Conservation (phyloP, 2,797 vertebrate genomes). For the Malurus splendens region DNA sequence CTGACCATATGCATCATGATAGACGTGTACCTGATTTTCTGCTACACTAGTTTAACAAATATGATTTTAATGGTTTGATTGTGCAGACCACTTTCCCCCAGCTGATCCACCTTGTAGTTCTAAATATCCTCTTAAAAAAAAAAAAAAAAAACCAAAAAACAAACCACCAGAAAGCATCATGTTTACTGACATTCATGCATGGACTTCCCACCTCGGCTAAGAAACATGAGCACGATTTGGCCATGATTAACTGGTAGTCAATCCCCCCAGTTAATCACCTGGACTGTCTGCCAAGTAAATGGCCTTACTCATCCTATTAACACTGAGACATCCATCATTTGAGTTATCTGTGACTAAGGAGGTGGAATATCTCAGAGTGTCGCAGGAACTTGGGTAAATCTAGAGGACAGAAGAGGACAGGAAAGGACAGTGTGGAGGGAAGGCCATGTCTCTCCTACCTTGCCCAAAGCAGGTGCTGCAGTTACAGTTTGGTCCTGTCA, state of each 20-base stretch:
- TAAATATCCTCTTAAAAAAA: not conserved
- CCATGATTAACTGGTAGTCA: not conserved
- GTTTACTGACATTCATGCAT: not conserved
- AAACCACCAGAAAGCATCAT: not conserved
- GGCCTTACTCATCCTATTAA: not conserved
- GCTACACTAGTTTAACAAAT: not conserved
- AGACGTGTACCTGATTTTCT: not conserved
- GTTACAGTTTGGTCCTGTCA: not conserved
- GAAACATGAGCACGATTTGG: not conserved
- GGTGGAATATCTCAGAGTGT: not conserved
- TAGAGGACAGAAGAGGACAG: not conserved
- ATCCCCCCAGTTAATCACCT: not conserved
- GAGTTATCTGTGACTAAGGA: not conserved
- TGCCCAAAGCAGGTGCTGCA: not conserved
- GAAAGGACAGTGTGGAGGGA: not conserved
- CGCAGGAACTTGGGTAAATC: not conserved
- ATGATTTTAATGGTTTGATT: not conserved
- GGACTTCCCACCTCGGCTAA: not conserved
- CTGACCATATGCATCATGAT: not conserved
- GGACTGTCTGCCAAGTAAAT: not conserved
- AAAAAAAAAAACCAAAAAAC: not conserved
- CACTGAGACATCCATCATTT: not conserved
- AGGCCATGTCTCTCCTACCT: not conserved
- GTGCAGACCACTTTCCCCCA: accelerated
- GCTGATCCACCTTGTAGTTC: not conserved